Conservation (phyloP, 2,888 invertebrate species). For the Eulithis testata region DNA sequence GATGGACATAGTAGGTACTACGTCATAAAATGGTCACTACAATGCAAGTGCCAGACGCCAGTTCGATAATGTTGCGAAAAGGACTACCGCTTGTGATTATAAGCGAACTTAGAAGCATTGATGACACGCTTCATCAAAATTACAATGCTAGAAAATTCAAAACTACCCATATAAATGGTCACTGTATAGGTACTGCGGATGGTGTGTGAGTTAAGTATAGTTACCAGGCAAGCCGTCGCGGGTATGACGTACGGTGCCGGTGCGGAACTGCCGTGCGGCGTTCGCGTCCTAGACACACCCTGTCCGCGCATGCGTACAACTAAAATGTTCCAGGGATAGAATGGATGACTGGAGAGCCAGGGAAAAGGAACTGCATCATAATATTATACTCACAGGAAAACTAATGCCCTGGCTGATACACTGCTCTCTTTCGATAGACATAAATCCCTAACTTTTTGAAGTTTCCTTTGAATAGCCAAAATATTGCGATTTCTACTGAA, state of each 20-base stretch:
- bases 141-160: background rate
- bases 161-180: constrained; percentile 7
- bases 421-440: no score
- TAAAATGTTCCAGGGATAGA: background rate
- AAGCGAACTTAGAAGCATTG: background rate
- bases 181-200: constrained; percentile 10
- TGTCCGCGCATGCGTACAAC: constrained; percentile 71
- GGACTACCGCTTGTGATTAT: background rate
- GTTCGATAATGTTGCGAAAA: background rate
- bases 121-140: background rate
- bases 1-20: background rate
- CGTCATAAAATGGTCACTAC: constrained; percentile 6
- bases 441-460: no score
- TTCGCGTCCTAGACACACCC: constrained; percentile 75
- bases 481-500: no score
- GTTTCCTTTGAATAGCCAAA: no score
- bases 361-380: constrained; percentile 7
- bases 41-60: constrained; percentile 3
- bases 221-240: constrained; percentile 46
- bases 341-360: constrained; percentile 7
- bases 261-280: constrained; percentile 72
- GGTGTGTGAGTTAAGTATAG: constrained; percentile 25
- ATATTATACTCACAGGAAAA: background rate
- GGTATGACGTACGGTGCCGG: constrained; percentile 54
- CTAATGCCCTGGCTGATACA: background rate